These are phyloP conservation scores for Cynaeus angustus DNA, from an alignment of 2,888 invertebrate species.

Conservation along the genomic window DNA sequence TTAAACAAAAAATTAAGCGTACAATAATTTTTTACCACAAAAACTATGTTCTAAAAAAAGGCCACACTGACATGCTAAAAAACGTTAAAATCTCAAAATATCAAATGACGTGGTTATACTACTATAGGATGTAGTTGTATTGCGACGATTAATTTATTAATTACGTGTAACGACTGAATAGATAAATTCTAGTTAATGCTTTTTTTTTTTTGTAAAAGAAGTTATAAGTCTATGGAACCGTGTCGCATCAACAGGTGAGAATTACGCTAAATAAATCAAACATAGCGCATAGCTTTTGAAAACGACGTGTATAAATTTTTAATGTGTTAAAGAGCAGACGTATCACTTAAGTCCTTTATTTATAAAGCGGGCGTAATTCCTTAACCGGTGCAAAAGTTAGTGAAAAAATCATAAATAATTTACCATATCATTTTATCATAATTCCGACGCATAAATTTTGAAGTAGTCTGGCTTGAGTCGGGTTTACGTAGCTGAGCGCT, in stretches of 20 bases:
- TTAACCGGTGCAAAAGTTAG: constrained; percentile 66
- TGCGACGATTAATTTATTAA: no score
- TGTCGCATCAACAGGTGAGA: constrained; percentile 61
- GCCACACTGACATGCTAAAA: no score
- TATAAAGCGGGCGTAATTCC: constrained; percentile 56
- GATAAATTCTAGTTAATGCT: no score
- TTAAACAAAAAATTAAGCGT: no score
- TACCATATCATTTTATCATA: constrained; percentile 71
- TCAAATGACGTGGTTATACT: no score
- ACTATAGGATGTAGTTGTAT: no score
- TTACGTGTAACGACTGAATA: no score
- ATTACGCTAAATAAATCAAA: constrained; percentile 59
- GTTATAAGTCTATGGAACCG: constrained; percentile 39
- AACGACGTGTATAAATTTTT: constrained; percentile 61
- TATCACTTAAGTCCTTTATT: constrained; percentile 61
- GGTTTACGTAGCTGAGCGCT: constrained; percentile 50
- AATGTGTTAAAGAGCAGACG: constrained; percentile 61
- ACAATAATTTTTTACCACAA: no score
- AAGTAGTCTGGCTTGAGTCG: constrained; percentile 62
- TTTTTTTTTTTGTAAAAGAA: constrained; percentile 17
- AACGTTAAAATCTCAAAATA: no score
- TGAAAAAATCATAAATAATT: constrained; percentile 73
- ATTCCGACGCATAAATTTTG: constrained; percentile 71
- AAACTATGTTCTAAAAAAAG: no score
- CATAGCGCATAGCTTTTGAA: constrained; percentile 56